Evolutionary conservation across 1,140 invertebrate species (phyloP).

Genomic region (Bombus polaris): DNA sequence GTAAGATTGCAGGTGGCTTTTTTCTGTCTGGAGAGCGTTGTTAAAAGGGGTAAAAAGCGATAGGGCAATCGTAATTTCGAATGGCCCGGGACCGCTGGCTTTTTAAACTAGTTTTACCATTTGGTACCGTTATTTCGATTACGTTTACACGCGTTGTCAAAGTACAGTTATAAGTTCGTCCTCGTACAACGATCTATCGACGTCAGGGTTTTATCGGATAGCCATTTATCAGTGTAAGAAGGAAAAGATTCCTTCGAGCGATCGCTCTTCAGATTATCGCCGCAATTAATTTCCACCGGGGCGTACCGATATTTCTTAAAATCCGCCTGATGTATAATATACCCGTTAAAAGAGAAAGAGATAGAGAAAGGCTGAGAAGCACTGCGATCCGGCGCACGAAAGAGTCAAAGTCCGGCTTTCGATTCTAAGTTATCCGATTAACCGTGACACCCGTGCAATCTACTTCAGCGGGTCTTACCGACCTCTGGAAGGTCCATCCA

Average conservation of each 20-base stretch:
- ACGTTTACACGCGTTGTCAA: slow-evolving; percentile 15
- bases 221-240: slow-evolving; percentile 18
- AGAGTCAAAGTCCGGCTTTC: slow-evolving; percentile 66
- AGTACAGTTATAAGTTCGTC: slow-evolving; percentile 14
- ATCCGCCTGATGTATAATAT: slow-evolving; percentile 2
- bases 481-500: slow-evolving; percentile 50
- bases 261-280: slow-evolving; percentile 37
- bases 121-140: slow-evolving; percentile 12
- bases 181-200: slow-evolving; percentile 23
- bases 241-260: slow-evolving; percentile 24
- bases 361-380: slow-evolving; percentile 9
- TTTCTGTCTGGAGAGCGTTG: not conserved
- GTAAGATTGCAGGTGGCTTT: slow-evolving; percentile 18
- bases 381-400: slow-evolving; percentile 57
- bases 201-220: slow-evolving; percentile 8
- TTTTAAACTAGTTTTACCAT: not conserved
- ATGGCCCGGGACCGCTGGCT: not conserved
- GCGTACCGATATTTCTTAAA: slow-evolving; percentile 9
- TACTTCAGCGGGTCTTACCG: slow-evolving; percentile 62
- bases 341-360: not conserved
- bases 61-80: slow-evolving; percentile 3
- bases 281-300: slow-evolving; percentile 44
- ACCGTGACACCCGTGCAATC: slow-evolving; percentile 75
- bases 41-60: not conserved
- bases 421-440: slow-evolving; percentile 77